Percentiles rank a stretch among this genome's conserved stretches.
Conservation (phyloP, 2,113 vertebrate genomes). For the Hippopotamus amphibius region DNA sequence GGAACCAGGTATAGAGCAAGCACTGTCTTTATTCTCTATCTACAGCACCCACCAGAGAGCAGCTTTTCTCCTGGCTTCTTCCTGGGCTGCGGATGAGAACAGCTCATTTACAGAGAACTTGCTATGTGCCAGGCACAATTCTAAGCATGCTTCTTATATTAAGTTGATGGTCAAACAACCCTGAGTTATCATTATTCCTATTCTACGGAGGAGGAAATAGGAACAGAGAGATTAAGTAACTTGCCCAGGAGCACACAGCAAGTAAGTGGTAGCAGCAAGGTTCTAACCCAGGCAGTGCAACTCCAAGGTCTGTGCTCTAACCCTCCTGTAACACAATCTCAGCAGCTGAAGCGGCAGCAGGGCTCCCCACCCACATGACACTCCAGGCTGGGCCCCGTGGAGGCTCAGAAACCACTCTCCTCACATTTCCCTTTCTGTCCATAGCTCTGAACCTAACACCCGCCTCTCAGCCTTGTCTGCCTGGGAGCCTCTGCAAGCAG, state of each 20-base stretch:
- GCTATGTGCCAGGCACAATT: fast-evolving
- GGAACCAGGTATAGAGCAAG: not conserved
- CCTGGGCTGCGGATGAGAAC: not conserved
- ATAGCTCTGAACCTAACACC: not conserved
- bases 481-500: not conserved
- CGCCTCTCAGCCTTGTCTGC: not conserved
- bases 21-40: not conserved
- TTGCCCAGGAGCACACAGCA: not conserved
- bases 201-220: not conserved
- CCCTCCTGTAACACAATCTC: not conserved
- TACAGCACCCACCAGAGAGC: not conserved
- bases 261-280: too few relatives aligned
- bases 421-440: not conserved
- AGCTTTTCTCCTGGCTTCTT: not conserved
- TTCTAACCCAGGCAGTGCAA: not conserved
- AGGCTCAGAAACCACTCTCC: not conserved
- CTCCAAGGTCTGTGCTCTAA: not conserved
- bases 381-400: not conserved
- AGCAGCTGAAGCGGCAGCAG: fast-evolving
- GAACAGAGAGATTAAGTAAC: not conserved
- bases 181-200: not conserved
- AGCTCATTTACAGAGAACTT: not conserved
- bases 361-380: not conserved
- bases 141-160: not conserved
- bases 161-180: not conserved